These are phyloP conservation scores for Hypotaenidia okinawae DNA, from an alignment of 2,797 vertebrate species.

Conservation along the genomic window DNA sequence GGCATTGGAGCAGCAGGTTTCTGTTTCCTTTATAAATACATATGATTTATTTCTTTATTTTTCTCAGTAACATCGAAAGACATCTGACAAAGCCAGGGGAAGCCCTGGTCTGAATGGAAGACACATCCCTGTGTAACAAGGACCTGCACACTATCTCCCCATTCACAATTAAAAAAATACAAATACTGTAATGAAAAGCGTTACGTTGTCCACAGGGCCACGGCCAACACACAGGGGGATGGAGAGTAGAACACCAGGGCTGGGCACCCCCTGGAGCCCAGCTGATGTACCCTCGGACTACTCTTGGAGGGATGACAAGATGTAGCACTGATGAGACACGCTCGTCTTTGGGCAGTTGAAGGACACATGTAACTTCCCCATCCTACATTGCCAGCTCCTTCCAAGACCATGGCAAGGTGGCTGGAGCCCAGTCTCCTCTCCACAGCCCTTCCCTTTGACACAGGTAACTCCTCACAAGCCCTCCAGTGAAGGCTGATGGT, in stretches of 20 bases:
- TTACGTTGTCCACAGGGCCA: conserved; percentile 15
- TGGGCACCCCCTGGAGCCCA: background rate
- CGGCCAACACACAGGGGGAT: background rate
- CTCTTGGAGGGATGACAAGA: background rate
- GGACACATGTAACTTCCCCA: background rate
- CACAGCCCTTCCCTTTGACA: background rate
- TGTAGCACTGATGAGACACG: background rate
- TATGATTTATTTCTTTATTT: conserved; percentile 69
- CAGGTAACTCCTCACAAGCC: background rate
- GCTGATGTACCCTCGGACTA: background rate
- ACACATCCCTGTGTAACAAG: conserved; percentile 68
- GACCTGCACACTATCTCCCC: conserved; percentile 58
- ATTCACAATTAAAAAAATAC: conserved; percentile 60
- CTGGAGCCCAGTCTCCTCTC: background rate
- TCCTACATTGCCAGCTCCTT: background rate
- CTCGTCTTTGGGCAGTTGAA: background rate
- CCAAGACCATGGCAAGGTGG: rapidly evolving
- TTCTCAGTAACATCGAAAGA: conserved; percentile 67
- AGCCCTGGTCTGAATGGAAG: conserved; percentile 66
- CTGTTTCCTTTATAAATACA: conserved; percentile 73
- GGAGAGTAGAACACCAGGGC: background rate
- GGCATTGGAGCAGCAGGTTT: conserved; percentile 77
- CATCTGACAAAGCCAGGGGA: conserved; percentile 42
- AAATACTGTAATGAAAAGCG: conserved; percentile 51
- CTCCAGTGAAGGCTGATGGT: background rate